Evolutionary conservation across 2,888 invertebrate genomes (phyloP), one percentile per base, ranked within the genome.

Genomic region (Nematopogon swammerdamellus): DNA sequence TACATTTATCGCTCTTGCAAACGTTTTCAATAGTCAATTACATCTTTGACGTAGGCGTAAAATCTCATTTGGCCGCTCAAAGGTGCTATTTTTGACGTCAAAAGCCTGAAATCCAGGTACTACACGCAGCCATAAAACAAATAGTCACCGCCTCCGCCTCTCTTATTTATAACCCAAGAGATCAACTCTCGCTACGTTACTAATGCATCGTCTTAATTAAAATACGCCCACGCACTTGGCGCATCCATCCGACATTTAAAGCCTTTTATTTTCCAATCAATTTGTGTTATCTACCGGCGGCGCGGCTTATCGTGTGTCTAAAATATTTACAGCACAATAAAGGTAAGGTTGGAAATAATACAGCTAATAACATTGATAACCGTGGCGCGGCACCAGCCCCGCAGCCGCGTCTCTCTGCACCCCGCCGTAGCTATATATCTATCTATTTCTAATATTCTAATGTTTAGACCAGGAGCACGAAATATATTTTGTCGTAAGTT

Each of bases 291-390:
- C 77, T 71, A 52, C 57, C 60, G 60, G 61, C 60, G 61, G 62
- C 61, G 66, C 65, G 72, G 66, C 65, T 72, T 77, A 75, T 76
- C 75, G 60, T 58, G 59, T 3, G 61, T 63, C 71, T 76, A 71
- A 73, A 77, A 73, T 76, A 76, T 79, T 76, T 73, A 77, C 72
- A 71, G 68, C 72, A 71, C 67, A 69, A 74, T 76, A 64, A 75
- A 76, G 63, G 65, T 68, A 64, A 67, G 65, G 61, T 62, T 63
- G 60, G 63, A 69, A 68, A 74, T 72, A 72, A 72, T 70, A 70
- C 67, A 68, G 62, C 64, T 67, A 68, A 72, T 70, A 72, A 69
- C 62, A 58, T 59, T 57, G 68, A 72, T 72, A 75, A 63, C 68
- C 62, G 62, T 64, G 63, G 62, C 59, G 62, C 57, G 59, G 57